These are phyloP conservation scores for Limnothrissa miodon DNA, from an alignment of 2,113 vertebrate species.

Conservation along the genomic window DNA sequence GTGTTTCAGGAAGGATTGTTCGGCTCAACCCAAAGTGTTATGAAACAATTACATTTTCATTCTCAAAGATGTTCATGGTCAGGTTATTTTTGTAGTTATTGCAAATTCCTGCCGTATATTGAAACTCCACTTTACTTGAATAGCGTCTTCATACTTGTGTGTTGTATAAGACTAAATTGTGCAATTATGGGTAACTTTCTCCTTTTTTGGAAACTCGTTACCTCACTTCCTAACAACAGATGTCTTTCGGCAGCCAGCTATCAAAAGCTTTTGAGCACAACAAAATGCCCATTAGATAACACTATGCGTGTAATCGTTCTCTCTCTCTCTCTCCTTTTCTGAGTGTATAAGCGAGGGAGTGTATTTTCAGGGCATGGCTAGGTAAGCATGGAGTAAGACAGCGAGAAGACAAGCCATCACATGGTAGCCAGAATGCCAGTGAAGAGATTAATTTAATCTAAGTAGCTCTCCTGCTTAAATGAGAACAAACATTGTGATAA, in stretches of 20 bases:
- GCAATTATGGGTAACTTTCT: background rate
- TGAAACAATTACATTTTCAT: background rate
- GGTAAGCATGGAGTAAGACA: background rate
- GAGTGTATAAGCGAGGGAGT: background rate
- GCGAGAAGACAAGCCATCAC: conserved; percentile 2
- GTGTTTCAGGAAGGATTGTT: background rate
- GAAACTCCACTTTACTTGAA: background rate
- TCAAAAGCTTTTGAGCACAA: background rate
- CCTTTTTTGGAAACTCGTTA: background rate
- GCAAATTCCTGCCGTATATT: background rate
- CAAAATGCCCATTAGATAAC: background rate
- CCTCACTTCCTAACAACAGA: background rate
- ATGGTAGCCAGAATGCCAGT: background rate
- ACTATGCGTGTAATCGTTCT: background rate
- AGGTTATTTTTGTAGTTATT: background rate
- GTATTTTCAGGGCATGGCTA: background rate
- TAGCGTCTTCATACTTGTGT: background rate
- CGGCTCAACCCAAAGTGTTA: background rate
- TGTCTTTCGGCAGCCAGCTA: background rate
- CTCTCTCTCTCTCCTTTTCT: background rate
- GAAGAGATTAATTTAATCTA: conserved; percentile 24
- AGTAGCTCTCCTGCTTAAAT: conserved; percentile 27
- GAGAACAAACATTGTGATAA: conserved; percentile 27
- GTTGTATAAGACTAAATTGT: background rate
- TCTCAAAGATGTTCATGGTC: background rate